Evolutionary conservation across 2,888 invertebrate genomes (phyloP).

Genomic region (Gerris lacustris): DNA sequence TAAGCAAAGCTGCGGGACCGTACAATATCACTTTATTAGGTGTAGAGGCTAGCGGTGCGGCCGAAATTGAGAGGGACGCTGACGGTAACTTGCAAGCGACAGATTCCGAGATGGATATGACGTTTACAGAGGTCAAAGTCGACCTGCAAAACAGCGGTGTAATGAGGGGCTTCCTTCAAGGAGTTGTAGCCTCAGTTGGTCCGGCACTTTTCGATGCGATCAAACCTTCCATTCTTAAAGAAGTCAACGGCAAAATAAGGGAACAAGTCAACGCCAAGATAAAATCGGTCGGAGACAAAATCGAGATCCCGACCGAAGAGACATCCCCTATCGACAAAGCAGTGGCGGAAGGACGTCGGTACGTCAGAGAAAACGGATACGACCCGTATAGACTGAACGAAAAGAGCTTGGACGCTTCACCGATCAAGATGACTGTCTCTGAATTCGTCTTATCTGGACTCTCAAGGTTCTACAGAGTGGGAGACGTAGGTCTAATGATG

Average conservation of each 20-base stretch:
- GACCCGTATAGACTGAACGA: conserved; percentile 51
- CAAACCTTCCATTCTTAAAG: conserved; percentile 66
- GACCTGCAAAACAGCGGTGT: conserved; percentile 73
- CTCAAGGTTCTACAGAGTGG: conserved; percentile 68
- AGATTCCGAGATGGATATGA: conserved; percentile 65
- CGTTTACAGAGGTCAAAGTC: conserved; percentile 60
- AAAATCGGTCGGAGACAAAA: conserved; percentile 54
- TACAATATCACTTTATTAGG: conserved; percentile 63
- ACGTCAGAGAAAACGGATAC: conserved; percentile 49
- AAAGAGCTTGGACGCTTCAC: conserved; percentile 22
- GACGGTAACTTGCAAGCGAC: conserved; percentile 66
- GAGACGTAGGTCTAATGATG: conserved; percentile 60
- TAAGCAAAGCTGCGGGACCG: conserved; percentile 57
- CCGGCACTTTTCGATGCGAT: conserved; percentile 71
- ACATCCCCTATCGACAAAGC: conserved; percentile 68
- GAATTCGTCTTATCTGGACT: conserved; percentile 49
- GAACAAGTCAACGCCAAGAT: conserved; percentile 61
- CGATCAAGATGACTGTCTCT: conserved; percentile 24
- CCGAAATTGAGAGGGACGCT: conserved; percentile 56
- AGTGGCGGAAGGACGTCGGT: conserved; percentile 57
- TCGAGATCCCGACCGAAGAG: conserved; percentile 40
- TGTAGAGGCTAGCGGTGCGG: conserved; percentile 55
- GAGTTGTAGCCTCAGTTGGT: conserved; percentile 67
- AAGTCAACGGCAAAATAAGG: conserved; percentile 61
- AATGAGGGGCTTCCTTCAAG: conserved; percentile 55